Conservation (phyloP, 2,797 vertebrate genomes). For the Liparis tanakae region DNA sequence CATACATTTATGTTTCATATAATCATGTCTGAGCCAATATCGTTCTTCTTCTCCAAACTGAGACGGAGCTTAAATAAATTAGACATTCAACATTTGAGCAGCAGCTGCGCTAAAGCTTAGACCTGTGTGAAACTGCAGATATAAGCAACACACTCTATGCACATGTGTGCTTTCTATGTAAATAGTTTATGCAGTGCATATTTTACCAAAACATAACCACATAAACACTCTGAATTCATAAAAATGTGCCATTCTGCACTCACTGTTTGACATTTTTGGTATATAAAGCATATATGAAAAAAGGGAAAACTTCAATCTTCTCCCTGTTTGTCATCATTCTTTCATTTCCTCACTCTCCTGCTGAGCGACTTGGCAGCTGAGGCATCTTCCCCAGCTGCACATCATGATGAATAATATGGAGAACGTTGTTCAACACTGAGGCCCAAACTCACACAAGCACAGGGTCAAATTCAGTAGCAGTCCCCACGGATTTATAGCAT, state of each 20-base stretch:
- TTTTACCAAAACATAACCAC: not conserved
- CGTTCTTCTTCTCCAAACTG: constrained; percentile 21
- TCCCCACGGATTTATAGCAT: constrained; percentile 10
- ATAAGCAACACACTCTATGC: constrained; percentile 2
- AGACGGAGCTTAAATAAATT: constrained; percentile 24
- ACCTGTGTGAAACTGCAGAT: not conserved
- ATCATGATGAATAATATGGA: constrained; percentile 32
- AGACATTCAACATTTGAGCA: constrained; percentile 32
- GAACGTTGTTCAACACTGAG: constrained; percentile 7
- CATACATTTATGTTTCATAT: constrained; percentile 21
- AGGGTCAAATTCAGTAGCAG: constrained; percentile 22
- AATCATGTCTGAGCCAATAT: constrained; percentile 17
- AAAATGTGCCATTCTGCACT: not conserved
- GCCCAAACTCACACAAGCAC: constrained; percentile 1
- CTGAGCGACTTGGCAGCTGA: constrained; percentile 18
- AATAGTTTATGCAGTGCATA: not conserved
- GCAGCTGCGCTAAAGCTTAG: not conserved
- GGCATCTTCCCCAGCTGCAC: constrained; percentile 35
- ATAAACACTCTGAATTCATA: not conserved
- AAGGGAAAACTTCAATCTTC: not conserved
- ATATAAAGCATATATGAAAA: not conserved
- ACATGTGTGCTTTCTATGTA: not conserved
- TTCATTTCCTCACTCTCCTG: constrained; percentile 1
- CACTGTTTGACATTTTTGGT: not conserved
- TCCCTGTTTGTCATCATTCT: not conserved